phyloP scores from a whole-genome alignment of 2,797 vertebrate species.

The Oryzias dopingdopingensis region DNA sequence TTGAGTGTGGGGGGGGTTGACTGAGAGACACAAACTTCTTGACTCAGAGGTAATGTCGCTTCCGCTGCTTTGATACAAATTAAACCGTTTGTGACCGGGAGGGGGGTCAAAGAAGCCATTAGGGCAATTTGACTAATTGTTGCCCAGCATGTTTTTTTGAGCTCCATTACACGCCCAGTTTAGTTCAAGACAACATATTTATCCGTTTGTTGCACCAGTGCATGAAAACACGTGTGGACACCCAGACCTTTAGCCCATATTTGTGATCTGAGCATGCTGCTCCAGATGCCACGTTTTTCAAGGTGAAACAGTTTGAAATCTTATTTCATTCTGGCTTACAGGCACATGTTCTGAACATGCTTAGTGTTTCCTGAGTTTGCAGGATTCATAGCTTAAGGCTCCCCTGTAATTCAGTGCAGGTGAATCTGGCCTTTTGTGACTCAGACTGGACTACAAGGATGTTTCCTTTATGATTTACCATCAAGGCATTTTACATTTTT shows the following conservation, averaged over 20 bases:
- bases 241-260: background rate
- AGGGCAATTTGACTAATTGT: conserved; percentile 49
- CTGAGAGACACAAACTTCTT: conserved; percentile 51
- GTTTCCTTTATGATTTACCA: conserved; percentile 18
- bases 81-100: conserved; percentile 70
- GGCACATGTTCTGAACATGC: conserved; percentile 21
- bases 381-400: conserved; percentile 23
- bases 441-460: conserved; percentile 28
- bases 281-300: background rate
- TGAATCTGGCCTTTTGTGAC: conserved; percentile 54
- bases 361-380: conserved; percentile 40
- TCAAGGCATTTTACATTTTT: conserved; percentile 6
- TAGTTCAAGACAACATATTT: conserved; percentile 4
- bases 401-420: conserved; percentile 48
- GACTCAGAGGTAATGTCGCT: conserved; percentile 67
- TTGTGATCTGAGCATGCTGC: no score
- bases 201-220: conserved; percentile 2
- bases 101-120: conserved; percentile 52
- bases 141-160: conserved; percentile 29
- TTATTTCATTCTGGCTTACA: conserved; percentile 5
- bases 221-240: conserved; percentile 11
- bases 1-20: conserved; percentile 16
- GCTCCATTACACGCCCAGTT: conserved; percentile 12
- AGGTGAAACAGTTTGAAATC: background rate
- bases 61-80: conserved; percentile 74